A percentile compares a stretch with the other conserved stretches of the same genome.
Evolutionary conservation across 2,888 invertebrate species (phyloP).

Genomic region (Eustalomyia histrio): DNA sequence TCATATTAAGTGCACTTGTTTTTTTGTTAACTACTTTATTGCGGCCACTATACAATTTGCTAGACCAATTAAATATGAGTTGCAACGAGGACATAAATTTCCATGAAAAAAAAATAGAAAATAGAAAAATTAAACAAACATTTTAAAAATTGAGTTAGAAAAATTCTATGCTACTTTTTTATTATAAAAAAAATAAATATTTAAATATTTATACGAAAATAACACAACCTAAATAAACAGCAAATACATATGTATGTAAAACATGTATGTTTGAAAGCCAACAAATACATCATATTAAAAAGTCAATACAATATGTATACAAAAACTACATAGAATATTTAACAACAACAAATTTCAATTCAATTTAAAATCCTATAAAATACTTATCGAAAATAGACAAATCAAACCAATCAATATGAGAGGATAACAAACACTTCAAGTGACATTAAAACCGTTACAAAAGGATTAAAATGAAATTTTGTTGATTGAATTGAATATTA

Average conservation of each 20-base stretch:
- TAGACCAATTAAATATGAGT: slow-evolving; percentile 74
- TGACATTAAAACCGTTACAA: slow-evolving; percentile 59
- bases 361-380: slow-evolving; percentile 42
- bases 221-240: slow-evolving; percentile 35
- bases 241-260: not conserved
- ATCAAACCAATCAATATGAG: slow-evolving; percentile 59
- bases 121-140: slow-evolving; percentile 14
- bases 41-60: slow-evolving; percentile 68
- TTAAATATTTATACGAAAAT: slow-evolving; percentile 55
- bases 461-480: slow-evolving; percentile 51
- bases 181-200: slow-evolving; percentile 41
- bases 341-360: slow-evolving; percentile 27
- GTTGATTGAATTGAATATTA: slow-evolving; percentile 30
- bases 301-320: slow-evolving; percentile 40
- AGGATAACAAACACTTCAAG: slow-evolving; percentile 52
- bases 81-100: slow-evolving; percentile 65
- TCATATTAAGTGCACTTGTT: not conserved
- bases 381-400: slow-evolving; percentile 34
- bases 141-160: slow-evolving; percentile 25
- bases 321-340: slow-evolving; percentile 27
- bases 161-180: slow-evolving; percentile 43
- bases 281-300: slow-evolving; percentile 63
- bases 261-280: slow-evolving; percentile 2
- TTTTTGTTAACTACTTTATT: slow-evolving; percentile 40
- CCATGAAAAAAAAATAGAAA: slow-evolving; percentile 55